Base-by-base conservation (phyloP, 2,797 vertebrate genomes). In the Perodicticus potto region DNA sequence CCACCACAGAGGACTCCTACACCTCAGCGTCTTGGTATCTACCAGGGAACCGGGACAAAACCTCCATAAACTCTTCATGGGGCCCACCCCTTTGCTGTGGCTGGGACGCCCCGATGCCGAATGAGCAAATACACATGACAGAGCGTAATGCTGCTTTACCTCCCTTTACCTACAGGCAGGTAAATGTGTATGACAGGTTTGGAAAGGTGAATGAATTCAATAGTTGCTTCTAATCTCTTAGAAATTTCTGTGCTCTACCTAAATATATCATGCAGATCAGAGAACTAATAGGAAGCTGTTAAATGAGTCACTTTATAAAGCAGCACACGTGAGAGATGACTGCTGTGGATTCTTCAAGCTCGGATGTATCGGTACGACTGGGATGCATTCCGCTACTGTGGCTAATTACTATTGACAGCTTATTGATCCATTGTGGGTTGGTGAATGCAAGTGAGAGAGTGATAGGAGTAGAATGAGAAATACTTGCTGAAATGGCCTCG, bases 401-500 rank as follows among this genome's bases (percentile, higher is more conserved):
- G 93, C 95, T 98, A 98, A 98, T 98, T 98, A 97, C 96, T 98
- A 96, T 55, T 97, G 97, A 97, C 94, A 69, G 95, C 93, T 98
- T 97, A 95, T 97, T 88, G 97, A 98, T 97, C 96, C 96, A 94
- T 96, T 98, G 97, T 59, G 89, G 98, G 97, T 87, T 96, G 96
- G 95, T 96, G 97, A 97, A 96, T 91, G 95, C 97, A 92, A 98
- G 96, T 94, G 96, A 97, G 94, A 97, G 90, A 96, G 23, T 92
- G 72, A 97, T 95, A 97, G 87, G 95, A 96, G 94, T 76, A 81
- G 91, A 93, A 97, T 96, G 96, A 97, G 97, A 96, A 97, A 98
- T 97, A 97, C 98, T 97, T 97, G 95, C 96, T 98, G 97, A 98
- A 98, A 98, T 96, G 97, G 97, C 95, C 97, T 98, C 95, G 96